A percentile compares a stretch with the other conserved stretches of the same genome.
Conservation (phyloP, 2,113 vertebrate species). For the Barnardius zonarius region DNA sequence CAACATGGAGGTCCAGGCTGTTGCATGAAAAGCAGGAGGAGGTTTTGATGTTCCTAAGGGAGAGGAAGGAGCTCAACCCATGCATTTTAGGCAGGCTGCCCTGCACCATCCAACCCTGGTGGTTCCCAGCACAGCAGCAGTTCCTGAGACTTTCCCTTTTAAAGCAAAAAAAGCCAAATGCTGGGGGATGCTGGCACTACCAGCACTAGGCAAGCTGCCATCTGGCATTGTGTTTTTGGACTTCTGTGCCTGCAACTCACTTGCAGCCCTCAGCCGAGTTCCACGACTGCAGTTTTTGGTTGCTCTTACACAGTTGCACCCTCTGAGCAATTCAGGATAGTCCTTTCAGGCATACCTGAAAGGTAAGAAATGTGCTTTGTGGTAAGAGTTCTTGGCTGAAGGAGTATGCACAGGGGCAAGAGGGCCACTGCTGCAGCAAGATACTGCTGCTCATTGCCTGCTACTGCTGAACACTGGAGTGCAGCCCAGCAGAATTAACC, state of each 20-base stretch:
- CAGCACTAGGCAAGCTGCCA: background rate
- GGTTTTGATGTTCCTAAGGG: background rate
- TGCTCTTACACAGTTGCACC: background rate
- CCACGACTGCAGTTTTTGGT: background rate
- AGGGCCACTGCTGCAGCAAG: background rate
- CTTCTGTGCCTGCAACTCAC: background rate
- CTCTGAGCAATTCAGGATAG: fast-evolving
- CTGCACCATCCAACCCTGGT: background rate
- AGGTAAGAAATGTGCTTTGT: background rate
- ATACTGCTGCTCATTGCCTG: background rate
- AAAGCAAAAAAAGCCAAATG: background rate
- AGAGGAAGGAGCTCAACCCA: background rate
- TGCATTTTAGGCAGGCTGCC: background rate
- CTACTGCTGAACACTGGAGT: slow-evolving; percentile 43
- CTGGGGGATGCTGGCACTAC: background rate
- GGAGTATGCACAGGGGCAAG: background rate
- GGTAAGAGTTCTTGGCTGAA: background rate
- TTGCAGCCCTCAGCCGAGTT: background rate
- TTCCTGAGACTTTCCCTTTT: background rate
- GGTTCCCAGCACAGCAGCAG: background rate
- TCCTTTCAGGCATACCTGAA: background rate
- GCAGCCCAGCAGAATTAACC: slow-evolving; percentile 58
- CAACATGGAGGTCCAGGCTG: fast-evolving
- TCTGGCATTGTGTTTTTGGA: background rate
- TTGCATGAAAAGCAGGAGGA: background rate